phyloP scores from a whole-genome alignment of 2,888 invertebrate genomes.

The Xylota segnis region DNA sequence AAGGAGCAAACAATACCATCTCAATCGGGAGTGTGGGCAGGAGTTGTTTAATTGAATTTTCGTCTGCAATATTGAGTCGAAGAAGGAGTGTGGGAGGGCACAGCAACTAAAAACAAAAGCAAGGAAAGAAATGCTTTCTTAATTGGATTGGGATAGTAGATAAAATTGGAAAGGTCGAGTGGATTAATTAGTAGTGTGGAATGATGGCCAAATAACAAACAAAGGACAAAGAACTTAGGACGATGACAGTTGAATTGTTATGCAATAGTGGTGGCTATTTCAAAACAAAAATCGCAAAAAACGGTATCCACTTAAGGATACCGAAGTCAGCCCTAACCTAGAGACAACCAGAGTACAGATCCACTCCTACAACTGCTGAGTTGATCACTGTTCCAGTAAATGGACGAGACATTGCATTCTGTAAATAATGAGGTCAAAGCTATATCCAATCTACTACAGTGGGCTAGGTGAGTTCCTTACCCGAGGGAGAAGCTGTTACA shows the following conservation, averaged over 20 bases:
- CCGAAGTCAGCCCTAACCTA: no score
- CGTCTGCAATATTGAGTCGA: slow-evolving; percentile 21
- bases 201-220: slow-evolving; percentile 14
- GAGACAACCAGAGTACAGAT: no score
- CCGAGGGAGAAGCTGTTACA: no score
- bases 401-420: no score
- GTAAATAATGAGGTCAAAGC: no score
- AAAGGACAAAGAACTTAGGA: background rate
- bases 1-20: slow-evolving; percentile 34
- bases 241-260: background rate
- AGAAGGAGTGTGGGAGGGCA: background rate
- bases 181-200: slow-evolving; percentile 30
- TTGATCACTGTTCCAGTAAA: no score
- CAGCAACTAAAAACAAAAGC: background rate
- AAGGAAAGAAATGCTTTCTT: slow-evolving; percentile 41
- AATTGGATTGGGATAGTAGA: slow-evolving; percentile 58
- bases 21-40: background rate
- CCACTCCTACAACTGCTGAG: no score
- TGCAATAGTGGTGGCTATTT: background rate
- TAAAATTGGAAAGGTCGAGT: slow-evolving; percentile 52
- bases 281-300: background rate
- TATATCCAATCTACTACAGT: no score
- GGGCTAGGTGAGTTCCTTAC: no score
- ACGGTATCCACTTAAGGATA: no score
- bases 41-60: slow-evolving; percentile 58